Evolutionary conservation across 1,140 invertebrate species (phyloP), one percentile per base, ranked within the genome.

Genomic region (Heliconius nattereri): DNA sequence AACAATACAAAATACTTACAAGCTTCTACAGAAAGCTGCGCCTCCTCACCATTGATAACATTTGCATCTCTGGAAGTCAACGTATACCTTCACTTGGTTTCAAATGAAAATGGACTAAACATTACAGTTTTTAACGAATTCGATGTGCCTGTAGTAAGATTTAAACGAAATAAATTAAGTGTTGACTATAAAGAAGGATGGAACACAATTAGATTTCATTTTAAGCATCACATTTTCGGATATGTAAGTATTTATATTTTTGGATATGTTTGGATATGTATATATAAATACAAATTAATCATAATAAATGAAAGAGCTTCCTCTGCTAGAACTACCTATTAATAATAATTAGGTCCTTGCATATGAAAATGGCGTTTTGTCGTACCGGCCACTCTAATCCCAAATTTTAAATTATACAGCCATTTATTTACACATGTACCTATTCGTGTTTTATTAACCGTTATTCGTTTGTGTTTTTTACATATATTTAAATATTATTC

Each of bases 81-180:
- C 29, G 76, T 83, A 20, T 86, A 84, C 71, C 52, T 85, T 49
- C 23, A 76, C 70, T 74, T 83, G 20, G 35, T 81, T 23, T 84
- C 81, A 23, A 73, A 84, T 37, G 75, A 79, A 52, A 82, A 80
- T 83, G 81, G 82, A 13, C 60, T 87, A 60, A 82, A 75, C 49
- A 60, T 87, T 37, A 78, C 66, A 57, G 71, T 88, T 13, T 79
- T 83, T 66, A 80, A 88, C 78, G 75, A 86, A 75, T 40, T 78
- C 73, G 52, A 83, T 78, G 52, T 66, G n/a, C 23, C 71, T 66
- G 45, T 79, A 54, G 11, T 77, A 13, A 32, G 57, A 3, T 79
- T 78, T n/a, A 66, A 19, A 16, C 76, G 72, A 60, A 78, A 78
- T 26, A 76, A 75, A 35, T 72, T 73, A 7, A 84, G 74, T 73